Percentiles rank a stretch among this genome's conserved stretches.
Conservation (phyloP, 2,113 vertebrate genomes). For the Nothoprocta pentlandii region DNA sequence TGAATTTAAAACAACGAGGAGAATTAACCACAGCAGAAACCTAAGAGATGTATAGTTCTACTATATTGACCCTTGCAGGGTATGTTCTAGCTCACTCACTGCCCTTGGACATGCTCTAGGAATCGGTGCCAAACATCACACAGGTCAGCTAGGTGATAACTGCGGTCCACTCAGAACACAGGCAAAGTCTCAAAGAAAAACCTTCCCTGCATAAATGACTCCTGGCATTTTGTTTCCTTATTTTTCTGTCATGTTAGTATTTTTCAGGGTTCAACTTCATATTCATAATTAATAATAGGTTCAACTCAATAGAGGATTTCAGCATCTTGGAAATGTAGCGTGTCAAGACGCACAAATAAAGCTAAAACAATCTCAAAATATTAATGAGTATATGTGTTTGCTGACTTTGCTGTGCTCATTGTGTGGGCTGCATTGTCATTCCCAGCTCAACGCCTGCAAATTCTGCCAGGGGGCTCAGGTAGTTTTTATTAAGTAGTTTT, state of each 20-base stretch:
- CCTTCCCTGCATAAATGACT: background rate
- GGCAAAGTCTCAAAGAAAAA: background rate
- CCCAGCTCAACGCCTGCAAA: background rate
- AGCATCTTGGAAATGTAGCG: constrained; percentile 31
- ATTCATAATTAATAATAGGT: constrained; percentile 11
- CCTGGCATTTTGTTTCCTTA: background rate
- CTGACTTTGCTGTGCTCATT: background rate
- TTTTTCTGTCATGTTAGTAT: constrained; percentile 9
- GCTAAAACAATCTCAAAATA: constrained; percentile 37
- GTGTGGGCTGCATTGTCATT: background rate
- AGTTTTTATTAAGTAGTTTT: constrained; percentile 4
- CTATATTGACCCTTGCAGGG: background rate
- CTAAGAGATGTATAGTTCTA: background rate
- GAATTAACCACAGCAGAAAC: background rate
- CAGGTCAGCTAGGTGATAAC: background rate
- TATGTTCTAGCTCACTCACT: background rate
- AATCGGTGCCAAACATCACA: background rate
- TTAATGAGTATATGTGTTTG: constrained; percentile 21
- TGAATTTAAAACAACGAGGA: background rate
- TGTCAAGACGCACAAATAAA: constrained; percentile 10
- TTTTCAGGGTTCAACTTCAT: constrained; percentile 14
- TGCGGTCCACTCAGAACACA: background rate
- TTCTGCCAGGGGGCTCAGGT: background rate
- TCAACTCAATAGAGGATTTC: background rate
- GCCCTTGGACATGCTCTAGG: background rate